phyloP scores from a whole-genome alignment of 2,888 invertebrate species.

The Minunthozetes semirufus region DNA sequence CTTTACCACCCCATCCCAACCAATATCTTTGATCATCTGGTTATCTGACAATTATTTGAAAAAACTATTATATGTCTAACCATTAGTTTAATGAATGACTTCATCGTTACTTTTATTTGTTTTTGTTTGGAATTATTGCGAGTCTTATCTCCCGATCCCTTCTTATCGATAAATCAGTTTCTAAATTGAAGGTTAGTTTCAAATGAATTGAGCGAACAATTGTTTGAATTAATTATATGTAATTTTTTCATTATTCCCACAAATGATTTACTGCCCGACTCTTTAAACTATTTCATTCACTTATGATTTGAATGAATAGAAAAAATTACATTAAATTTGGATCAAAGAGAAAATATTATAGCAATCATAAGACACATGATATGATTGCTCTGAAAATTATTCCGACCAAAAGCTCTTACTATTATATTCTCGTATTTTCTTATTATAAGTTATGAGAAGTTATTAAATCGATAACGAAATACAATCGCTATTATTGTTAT shows the following conservation, averaged over 20 bases:
- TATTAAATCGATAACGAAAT: background rate
- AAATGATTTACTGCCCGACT: no score
- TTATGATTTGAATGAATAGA: no score
- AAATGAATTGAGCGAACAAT: background rate
- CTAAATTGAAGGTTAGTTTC: no score
- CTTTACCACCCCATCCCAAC: no score
- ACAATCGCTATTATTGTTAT: background rate
- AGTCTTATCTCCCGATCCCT: background rate
- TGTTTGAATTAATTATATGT: background rate
- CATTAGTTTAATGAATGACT: background rate
- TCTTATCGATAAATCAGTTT: conserved; percentile 2
- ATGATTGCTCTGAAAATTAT: background rate
- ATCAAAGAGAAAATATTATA: no score
- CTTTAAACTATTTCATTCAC: no score
- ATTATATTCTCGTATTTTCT: conserved; percentile 8
- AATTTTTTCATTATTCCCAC: no score
- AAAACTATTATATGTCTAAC: background rate
- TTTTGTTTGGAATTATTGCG: no score
- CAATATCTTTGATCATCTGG: no score
- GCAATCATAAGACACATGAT: no score
- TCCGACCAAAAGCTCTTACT: background rate
- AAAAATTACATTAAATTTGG: no score
- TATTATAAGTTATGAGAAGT: background rate
- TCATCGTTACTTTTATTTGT: background rate
- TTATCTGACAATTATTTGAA: no score